Base-by-base conservation (phyloP, 2,797 vertebrate species). In the Spea hammondii region DNA sequence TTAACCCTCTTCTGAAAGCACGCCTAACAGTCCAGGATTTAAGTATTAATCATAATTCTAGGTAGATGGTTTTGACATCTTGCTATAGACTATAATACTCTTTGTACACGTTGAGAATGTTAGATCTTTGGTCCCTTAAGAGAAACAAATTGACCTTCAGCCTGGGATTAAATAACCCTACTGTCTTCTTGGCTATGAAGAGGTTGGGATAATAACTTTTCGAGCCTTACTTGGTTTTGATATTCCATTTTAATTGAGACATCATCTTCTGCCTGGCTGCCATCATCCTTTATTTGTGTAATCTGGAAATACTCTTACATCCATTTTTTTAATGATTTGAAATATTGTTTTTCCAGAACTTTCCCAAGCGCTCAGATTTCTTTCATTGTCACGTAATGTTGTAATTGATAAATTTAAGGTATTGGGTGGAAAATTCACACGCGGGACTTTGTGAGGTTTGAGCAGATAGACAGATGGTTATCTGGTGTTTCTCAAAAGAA, bases 241-340 rank as follows among this genome's bases (percentile, higher is more conserved):
- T 53, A 45, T 62, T 73, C 12, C 54, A 50, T 55, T 72, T 67
- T 66, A 79, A 11, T 51, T 45, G 46, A 64, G 59, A 14, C 66
- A 57, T 79, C 66, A 7, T 10, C 47, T 17, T 59, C 14, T 0
- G 9, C 14, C 59, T 71, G 72, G 44, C 11, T 50, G 51, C 72
- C 53, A 14, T 76, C 67, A 49, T 51, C 44, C 45, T 67, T 66
- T 74, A 69, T 74, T 74, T 80, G 73, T 76, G 5, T 53, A 80
- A 66, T 75, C 67, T 50, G 62, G 65, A 67, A 76, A 9, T 10
- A 48, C 48, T 54, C 32, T 57, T 8, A 8, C 44, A 44, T 50
- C 57, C n/a, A 2, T 32, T 49, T 6, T 17, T 57, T 32, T 32
- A 1, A 32, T 32, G 32, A 32, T 32, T 32, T 32, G 32, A 55